Evolutionary conservation across 2,888 invertebrate genomes (phyloP).

Genomic region (Empis stercorea): DNA sequence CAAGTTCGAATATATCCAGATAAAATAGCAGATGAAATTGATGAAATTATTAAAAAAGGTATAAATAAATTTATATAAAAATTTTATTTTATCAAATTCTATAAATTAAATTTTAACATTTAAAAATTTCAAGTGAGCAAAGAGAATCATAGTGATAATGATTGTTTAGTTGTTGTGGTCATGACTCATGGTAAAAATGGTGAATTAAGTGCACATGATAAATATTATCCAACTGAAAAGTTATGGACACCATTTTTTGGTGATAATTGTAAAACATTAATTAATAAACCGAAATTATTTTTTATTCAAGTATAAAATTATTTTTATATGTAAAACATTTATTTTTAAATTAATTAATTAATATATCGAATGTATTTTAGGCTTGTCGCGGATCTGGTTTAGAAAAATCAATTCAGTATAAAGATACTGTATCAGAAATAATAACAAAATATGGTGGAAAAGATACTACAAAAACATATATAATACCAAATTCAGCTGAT

Average conservation of each 20-base stretch:
- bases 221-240: constrained; percentile 42
- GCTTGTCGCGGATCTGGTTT: constrained; percentile 48
- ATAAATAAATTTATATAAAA: too few relatives aligned
- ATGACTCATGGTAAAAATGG: constrained; percentile 54
- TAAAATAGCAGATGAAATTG: constrained; percentile 35
- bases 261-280: constrained; percentile 43
- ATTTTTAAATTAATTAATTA: not conserved
- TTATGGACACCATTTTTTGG: constrained; percentile 47
- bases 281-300: constrained; percentile 59
- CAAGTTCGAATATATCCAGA: constrained; percentile 38
- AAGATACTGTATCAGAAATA: constrained; percentile 14
- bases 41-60: constrained; percentile 23
- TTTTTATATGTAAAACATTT: too few relatives aligned
- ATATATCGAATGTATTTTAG: constrained; percentile 23
- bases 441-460: constrained; percentile 18
- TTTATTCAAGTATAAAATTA: constrained; percentile 49
- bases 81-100: too few relatives aligned
- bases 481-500: constrained; percentile 57
- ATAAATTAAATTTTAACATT: constrained; percentile 1
- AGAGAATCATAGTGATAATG: constrained; percentile 43
- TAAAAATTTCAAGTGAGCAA: constrained; percentile 30
- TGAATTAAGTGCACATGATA: constrained; percentile 45
- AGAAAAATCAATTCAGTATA: constrained; percentile 40
- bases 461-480: constrained; percentile 33
- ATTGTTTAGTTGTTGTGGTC: constrained; percentile 48